Conservation (phyloP, 2,888 invertebrate species). For the Callosobruchus maculatus region DNA sequence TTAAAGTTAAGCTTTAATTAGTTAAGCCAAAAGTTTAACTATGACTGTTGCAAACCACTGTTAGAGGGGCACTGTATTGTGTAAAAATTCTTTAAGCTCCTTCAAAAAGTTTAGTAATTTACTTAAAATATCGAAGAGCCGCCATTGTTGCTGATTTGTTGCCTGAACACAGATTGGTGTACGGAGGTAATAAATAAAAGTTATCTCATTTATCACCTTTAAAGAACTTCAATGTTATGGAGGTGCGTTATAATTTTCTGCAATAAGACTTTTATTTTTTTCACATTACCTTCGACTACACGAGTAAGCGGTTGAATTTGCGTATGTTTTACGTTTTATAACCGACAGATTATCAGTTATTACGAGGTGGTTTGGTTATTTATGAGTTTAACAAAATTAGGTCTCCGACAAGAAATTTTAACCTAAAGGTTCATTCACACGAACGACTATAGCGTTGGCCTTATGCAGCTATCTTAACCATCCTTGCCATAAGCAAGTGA, state of each 20-base stretch:
- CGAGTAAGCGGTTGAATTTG: neutral
- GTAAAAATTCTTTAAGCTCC: too few relatives aligned
- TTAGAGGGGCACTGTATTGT: too few relatives aligned
- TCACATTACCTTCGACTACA: neutral
- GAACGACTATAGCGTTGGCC: neutral
- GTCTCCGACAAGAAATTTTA: neutral
- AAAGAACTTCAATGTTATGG: neutral
- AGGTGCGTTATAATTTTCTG: neutral
- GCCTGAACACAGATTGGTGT: neutral
- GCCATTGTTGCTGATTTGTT: neutral
- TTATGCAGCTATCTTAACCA: too few relatives aligned
- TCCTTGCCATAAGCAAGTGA: too few relatives aligned
- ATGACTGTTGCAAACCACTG: too few relatives aligned
- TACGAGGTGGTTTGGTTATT: neutral
- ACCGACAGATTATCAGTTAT: neutral
- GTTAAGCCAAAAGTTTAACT: too few relatives aligned
- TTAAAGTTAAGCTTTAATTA: too few relatives aligned
- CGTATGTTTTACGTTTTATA: neutral
- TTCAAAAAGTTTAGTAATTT: too few relatives aligned
- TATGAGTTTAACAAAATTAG: neutral
- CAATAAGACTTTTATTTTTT: neutral
- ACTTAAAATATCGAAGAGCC: too few relatives aligned
- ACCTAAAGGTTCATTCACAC: neutral
- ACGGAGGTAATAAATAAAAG: neutral
- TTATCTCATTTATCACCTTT: conserved; percentile 1